Base-by-base conservation (phyloP, 2,113 vertebrate genomes). In the Apodemus speciosus region DNA sequence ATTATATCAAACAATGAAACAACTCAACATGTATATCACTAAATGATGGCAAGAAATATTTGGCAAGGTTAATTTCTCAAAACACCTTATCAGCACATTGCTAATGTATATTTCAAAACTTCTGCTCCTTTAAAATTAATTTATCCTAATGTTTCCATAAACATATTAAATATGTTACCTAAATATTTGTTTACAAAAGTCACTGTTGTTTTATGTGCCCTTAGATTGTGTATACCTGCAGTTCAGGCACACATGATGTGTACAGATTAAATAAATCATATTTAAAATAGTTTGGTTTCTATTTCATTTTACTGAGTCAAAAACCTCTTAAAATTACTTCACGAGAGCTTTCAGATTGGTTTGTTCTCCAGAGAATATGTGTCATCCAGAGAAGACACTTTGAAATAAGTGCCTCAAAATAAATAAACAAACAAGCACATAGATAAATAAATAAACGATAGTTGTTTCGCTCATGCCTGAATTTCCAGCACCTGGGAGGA, bases 141-240 rank as follows among this genome's bases (percentile, higher is more conserved):
- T 93, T 80, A 87, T 68, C 85, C 62, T 84, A 73, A 88, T 62
- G 21, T 89, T 95, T 97, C 77, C 86, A 35, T 94, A 93, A 93
- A 51, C 30, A 83, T 58, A 49, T 66, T n/a, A 93, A 85, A 92
- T 89, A 72, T 92, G 4, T 88, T 56, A 43, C 10, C 43, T 94
- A 71, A 80, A 64, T 87, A 88, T 84, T 92, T 90, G 30, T 89
- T 96, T 96, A 95, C 64, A 83, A 83, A 88, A 95, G 51, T 94
- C 49, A 66, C 90, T 94, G 88, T 94, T n/a, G 80, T 86, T 90
- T 89, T 25, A 27, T 62, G 53, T 15, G 53, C 15, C 88, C 53
- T 96, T 93, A 93, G 91, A 80, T 10, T 93, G 87, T 81, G 9
- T 53, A 14, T 9, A 64, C 8, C 13, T 40, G 8, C 11, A 64